A percentile compares a stretch with the other conserved stretches of the same genome.
Evolutionary conservation across 2,113 vertebrate species (phyloP).

Genomic region (Eleginops maclovinus): DNA sequence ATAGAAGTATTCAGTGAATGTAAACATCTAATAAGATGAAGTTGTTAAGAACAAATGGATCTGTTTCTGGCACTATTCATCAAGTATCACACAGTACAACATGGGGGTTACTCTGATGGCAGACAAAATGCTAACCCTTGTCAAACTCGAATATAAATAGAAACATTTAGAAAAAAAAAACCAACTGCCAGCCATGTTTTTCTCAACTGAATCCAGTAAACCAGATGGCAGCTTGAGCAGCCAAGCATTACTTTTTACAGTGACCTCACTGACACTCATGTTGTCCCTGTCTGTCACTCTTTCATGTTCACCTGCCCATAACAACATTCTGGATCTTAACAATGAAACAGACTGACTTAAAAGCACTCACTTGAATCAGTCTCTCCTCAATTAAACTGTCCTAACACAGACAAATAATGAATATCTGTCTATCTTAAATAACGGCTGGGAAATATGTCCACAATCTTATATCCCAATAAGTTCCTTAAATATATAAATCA

Average conservation of each 20-base stretch:
- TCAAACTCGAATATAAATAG: slow-evolving; percentile 24
- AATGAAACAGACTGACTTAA: background rate
- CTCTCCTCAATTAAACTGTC: background rate
- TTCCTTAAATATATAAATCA: too few species aligned
- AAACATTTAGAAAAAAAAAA: background rate
- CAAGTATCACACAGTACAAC: background rate
- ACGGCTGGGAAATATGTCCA: too few species aligned
- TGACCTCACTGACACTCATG: slow-evolving; percentile 2
- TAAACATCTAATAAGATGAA: background rate
- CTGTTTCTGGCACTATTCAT: background rate
- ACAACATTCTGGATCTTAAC: background rate
- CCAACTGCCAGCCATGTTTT: slow-evolving; percentile 3
- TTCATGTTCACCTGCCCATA: background rate
- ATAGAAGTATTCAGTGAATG: background rate
- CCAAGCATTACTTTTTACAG: slow-evolving; percentile 29
- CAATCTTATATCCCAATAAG: too few species aligned
- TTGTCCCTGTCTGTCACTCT: background rate
- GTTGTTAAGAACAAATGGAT: background rate
- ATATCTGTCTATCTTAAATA: too few species aligned
- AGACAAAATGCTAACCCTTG: background rate
- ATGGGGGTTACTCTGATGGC: background rate
- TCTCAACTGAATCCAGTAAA: slow-evolving; percentile 11
- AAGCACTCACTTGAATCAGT: rapidly evolving
- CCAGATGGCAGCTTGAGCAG: slow-evolving; percentile 33
- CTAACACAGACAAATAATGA: too few species aligned